These are phyloP conservation scores for Platysternon megacephalum DNA, from an alignment of 2,113 vertebrate species.

Conservation along the genomic window DNA sequence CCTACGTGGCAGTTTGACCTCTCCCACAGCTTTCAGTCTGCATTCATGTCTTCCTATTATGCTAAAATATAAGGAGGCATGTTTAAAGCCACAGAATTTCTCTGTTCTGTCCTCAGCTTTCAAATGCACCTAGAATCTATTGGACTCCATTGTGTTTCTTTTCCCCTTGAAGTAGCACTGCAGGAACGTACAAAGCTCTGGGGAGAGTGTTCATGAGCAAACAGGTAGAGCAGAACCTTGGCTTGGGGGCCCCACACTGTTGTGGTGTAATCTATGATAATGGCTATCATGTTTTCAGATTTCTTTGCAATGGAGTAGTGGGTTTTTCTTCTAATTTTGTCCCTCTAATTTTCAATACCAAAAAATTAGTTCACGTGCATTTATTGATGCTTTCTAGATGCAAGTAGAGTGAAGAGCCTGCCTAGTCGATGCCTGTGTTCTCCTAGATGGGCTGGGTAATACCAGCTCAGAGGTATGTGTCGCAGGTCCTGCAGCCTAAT, in stretches of 20 bases:
- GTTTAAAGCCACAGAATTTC: accelerated
- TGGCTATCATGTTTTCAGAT: not conserved
- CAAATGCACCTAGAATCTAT: accelerated
- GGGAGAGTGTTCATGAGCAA: not conserved
- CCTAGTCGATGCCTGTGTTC: not conserved
- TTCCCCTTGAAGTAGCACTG: accelerated
- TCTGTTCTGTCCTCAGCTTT: accelerated
- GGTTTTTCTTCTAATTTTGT: not conserved
- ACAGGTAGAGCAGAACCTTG: not conserved
- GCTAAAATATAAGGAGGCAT: not conserved
- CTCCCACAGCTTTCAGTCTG: not conserved
- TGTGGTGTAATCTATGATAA: not conserved
- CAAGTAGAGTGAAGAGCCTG: not conserved
- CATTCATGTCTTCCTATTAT: not conserved
- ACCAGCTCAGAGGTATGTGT: too few relatives aligned
- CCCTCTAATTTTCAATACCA: not conserved
- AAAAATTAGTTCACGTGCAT: not conserved
- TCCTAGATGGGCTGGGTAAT: not conserved
- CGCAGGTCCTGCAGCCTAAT: not conserved
- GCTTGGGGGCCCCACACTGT: not conserved
- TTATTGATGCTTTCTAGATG: not conserved
- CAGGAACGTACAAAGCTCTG: accelerated
- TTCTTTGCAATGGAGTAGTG: not conserved
- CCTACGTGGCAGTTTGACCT: accelerated
- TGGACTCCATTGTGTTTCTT: accelerated